Conservation (phyloP, 2,113 vertebrate genomes). For the Circaetus gallicus region DNA sequence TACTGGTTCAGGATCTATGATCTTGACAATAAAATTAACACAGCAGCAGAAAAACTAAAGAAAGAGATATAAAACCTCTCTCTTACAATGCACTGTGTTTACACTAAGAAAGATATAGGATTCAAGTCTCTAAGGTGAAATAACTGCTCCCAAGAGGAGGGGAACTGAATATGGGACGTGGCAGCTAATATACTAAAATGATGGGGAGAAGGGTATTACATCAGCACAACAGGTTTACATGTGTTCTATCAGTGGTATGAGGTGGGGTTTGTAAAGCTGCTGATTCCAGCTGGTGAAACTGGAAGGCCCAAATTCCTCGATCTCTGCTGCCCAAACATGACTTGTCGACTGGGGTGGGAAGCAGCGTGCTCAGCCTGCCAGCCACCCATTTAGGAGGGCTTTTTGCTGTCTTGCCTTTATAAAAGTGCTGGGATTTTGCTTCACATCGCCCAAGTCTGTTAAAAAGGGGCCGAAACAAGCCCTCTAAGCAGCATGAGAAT, state of each 20-base stretch:
- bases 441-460: rapidly evolving
- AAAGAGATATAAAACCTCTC: background rate
- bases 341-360: background rate
- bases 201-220: background rate
- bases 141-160: background rate
- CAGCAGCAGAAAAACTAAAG: background rate
- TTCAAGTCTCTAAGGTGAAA: background rate
- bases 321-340: background rate
- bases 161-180: background rate
- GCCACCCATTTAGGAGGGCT: background rate
- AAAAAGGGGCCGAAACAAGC: background rate
- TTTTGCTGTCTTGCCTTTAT: background rate
- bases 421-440: background rate
- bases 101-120: background rate
- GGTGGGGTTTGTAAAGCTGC: background rate
- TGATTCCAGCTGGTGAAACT: background rate
- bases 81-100: background rate
- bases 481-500: background rate
- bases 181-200: background rate
- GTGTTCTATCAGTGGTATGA: background rate
- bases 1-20: slow-evolving; percentile 9
- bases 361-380: background rate
- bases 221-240: background rate
- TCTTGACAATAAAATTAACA: slow-evolving; percentile 33
- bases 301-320: background rate